Evolutionary conservation across 2,888 invertebrate genomes (phyloP).

Genomic region (Trimorus sp.): DNA sequence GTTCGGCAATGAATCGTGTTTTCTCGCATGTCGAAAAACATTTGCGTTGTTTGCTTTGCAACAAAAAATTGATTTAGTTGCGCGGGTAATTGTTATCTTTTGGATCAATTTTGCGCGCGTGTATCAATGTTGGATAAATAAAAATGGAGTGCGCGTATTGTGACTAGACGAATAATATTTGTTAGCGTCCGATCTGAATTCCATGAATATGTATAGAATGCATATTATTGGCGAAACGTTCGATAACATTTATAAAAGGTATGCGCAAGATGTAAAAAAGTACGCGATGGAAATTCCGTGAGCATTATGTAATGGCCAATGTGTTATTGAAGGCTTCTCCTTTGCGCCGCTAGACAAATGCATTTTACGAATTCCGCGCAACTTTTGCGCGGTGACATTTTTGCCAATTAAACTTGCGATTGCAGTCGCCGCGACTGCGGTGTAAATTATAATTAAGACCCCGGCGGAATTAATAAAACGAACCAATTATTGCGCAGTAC

Average conservation of each 20-base stretch:
- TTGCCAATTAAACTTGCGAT: too few relatives aligned
- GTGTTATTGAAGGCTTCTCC: conserved; percentile 6
- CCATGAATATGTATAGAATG: conserved; percentile 36
- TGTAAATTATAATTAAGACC: too few relatives aligned
- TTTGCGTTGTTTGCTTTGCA: too few relatives aligned
- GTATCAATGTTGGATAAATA: conserved; percentile 9
- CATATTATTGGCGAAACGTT: conserved; percentile 19
- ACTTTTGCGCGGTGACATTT: too few relatives aligned
- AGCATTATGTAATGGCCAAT: conserved; percentile 15
- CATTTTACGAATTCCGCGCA: neutral
- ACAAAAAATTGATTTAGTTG: neutral
- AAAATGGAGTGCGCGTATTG: conserved; percentile 31
- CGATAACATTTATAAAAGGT: conserved; percentile 21
- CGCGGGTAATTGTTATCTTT: conserved; percentile 12
- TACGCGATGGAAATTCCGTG: conserved; percentile 1
- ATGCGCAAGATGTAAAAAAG: conserved; percentile 17
- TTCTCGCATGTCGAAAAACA: too few relatives aligned
- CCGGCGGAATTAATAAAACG: neutral
- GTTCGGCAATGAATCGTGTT: too few relatives aligned
- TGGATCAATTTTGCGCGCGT: conserved; percentile 1
- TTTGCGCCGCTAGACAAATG: conserved; percentile 3
- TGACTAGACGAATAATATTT: conserved; percentile 22
- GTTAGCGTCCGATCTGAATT: conserved; percentile 27
- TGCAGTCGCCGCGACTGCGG: too few relatives aligned
- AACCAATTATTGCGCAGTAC: neutral